Evolutionary conservation across 2,113 vertebrate genomes (phyloP).

Genomic region (Oryzias melastigma): DNA sequence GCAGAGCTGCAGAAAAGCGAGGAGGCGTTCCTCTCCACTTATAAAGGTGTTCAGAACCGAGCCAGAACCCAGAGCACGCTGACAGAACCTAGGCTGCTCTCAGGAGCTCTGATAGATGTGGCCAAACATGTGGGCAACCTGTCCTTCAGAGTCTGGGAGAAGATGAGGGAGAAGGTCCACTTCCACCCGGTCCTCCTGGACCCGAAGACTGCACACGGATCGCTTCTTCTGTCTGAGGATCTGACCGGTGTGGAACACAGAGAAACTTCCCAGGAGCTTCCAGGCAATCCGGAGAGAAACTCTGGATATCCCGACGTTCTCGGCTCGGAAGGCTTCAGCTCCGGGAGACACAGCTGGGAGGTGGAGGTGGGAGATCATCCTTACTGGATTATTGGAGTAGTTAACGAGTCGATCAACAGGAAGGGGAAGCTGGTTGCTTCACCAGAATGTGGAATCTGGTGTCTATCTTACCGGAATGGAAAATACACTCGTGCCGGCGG

Average conservation of each 20-base stretch:
- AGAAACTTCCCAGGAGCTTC: constrained; percentile 14
- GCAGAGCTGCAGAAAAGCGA: constrained; percentile 37
- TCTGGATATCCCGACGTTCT: background rate
- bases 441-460: constrained; percentile 30
- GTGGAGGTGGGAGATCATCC: constrained; percentile 53
- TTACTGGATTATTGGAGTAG: constrained; percentile 7
- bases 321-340: constrained; percentile 54
- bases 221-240: constrained; percentile 53
- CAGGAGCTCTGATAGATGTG: constrained; percentile 40
- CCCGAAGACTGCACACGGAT: constrained; percentile 28
- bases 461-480: background rate
- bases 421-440: rapidly evolving
- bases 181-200: constrained; percentile 56
- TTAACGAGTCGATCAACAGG: constrained; percentile 36
- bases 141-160: constrained; percentile 48
- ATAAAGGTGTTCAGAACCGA: constrained; percentile 34
- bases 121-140: constrained; percentile 60
- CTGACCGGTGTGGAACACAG: constrained; percentile 32
- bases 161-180: constrained; percentile 39
- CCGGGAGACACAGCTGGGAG: constrained; percentile 55
- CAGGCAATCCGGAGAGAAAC: constrained; percentile 54
- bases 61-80: constrained; percentile 27
- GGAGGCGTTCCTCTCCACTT: constrained; percentile 35
- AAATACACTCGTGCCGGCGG: background rate
- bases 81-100: constrained; percentile 36